A percentile compares a stretch with the other conserved stretches of the same genome.
Conservation (phyloP, 1,140 invertebrate species). For the Sitophilus oryzae region DNA sequence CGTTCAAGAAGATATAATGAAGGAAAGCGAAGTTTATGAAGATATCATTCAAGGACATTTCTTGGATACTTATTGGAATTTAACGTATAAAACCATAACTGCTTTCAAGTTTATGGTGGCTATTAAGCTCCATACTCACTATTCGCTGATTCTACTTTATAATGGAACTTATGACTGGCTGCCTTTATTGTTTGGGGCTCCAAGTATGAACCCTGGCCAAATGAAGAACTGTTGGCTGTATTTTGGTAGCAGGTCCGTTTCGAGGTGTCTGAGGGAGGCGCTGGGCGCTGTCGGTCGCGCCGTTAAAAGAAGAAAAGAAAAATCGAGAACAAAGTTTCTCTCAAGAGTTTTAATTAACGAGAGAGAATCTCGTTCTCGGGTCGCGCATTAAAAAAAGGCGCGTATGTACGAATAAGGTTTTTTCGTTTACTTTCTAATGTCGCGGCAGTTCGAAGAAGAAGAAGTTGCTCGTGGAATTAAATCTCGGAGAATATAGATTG, state of each 20-base stretch:
- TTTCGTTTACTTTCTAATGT: no score
- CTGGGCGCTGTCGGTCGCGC: no score
- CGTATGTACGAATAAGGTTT: no score
- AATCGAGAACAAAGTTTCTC: no score
- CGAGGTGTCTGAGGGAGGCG: no score
- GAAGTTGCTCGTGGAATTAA: no score
- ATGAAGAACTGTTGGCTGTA: background rate
- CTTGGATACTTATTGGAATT: conserved; percentile 71
- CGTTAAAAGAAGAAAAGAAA: no score
- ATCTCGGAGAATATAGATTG: no score
- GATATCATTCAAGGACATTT: conserved; percentile 70
- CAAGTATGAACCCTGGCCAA: background rate
- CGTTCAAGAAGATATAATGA: background rate
- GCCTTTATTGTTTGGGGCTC: conserved; percentile 1
- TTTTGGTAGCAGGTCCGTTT: conserved; percentile 1
- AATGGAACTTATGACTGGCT: conserved; percentile 1
- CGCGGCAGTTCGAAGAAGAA: no score
- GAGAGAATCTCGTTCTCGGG: no score
- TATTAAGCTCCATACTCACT: conserved; percentile 53
- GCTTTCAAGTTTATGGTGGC: conserved; percentile 70
- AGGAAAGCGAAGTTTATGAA: background rate
- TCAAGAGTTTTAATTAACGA: no score
- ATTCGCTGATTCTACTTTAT: background rate
- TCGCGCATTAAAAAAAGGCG: no score
- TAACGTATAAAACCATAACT: conserved; percentile 83